Conservation (phyloP, 92 coral and sea anemone species). For the Phenganax subtilis region DNA sequence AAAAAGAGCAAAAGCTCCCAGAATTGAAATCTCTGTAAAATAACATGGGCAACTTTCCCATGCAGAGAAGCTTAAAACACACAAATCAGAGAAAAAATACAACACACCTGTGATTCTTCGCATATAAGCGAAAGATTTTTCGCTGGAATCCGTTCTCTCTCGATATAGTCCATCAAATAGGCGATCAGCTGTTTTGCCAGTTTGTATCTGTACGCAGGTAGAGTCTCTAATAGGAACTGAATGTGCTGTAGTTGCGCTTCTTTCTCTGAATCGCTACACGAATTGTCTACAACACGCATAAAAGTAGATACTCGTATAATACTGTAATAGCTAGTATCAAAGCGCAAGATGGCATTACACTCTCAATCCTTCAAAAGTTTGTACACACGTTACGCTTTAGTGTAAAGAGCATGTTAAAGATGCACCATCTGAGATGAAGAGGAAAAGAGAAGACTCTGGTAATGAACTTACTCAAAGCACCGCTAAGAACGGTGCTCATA, state of each 20-base stretch:
- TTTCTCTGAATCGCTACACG: slow-evolving; percentile 67
- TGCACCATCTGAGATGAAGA: neutral
- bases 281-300: slow-evolving; percentile 57
- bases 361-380: too few species aligned
- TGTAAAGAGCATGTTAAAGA: too few species aligned
- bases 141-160: slow-evolving; percentile 63
- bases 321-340: too few species aligned
- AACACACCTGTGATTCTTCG: slow-evolving; percentile 73
- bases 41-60: too few species aligned
- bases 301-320: neutral
- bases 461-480: slow-evolving; percentile 82
- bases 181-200: slow-evolving; percentile 65
- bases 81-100: neutral
- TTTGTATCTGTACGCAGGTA: slow-evolving; percentile 67
- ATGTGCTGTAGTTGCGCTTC: slow-evolving; percentile 85
- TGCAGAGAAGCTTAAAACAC: too few species aligned
- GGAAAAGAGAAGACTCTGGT: neutral
- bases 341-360: too few species aligned
- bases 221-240: slow-evolving; percentile 72
- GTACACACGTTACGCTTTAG: too few species aligned
- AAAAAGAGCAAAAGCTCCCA: too few species aligned
- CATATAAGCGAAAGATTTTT: slow-evolving; percentile 74
- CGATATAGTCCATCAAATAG: slow-evolving; percentile 71
- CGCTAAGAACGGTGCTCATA: slow-evolving; percentile 81
- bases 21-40: too few species aligned